A percentile compares a stretch with the other conserved stretches of the same genome.
phyloP scores from a whole-genome alignment of 2,888 invertebrate species.

The Barypeithes pellucidus region DNA sequence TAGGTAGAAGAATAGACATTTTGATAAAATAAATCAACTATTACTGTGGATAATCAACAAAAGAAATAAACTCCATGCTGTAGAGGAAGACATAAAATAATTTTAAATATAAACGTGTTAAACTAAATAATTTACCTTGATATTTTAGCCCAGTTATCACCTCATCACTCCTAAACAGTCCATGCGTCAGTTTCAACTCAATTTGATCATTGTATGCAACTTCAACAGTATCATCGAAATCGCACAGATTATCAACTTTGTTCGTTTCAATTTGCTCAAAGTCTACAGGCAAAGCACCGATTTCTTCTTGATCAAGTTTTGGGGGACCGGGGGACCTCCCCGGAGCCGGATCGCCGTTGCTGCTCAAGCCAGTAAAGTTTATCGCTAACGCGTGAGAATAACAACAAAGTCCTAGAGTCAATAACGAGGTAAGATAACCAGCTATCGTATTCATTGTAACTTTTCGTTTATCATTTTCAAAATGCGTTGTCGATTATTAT shows the following conservation, averaged over 20 bases:
- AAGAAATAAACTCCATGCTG: too few relatives aligned
- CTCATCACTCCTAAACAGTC: slow-evolving; percentile 72
- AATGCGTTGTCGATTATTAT: slow-evolving; percentile 44
- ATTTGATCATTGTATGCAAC: slow-evolving; percentile 69
- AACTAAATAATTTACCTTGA: slow-evolving; percentile 71
- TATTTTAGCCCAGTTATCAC: slow-evolving; percentile 74
- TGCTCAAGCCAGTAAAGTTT: slow-evolving; percentile 62
- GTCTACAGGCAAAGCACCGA: slow-evolving; percentile 63
- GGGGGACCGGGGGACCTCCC: slow-evolving; percentile 74
- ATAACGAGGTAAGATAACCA: slow-evolving; percentile 20
- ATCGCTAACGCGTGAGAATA: slow-evolving; percentile 41
- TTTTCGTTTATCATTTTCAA: slow-evolving; percentile 43
- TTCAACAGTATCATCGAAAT: slow-evolving; percentile 48
- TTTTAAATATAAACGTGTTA: background rate
- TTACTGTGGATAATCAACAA: too few relatives aligned
- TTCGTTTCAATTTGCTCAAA: background rate
- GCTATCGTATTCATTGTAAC: slow-evolving; percentile 43
- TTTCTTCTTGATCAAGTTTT: slow-evolving; percentile 69
- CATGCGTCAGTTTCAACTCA: slow-evolving; percentile 73
- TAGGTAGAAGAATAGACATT: too few relatives aligned
- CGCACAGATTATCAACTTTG: background rate
- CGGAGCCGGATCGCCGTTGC: slow-evolving; percentile 78
- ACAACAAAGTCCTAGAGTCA: slow-evolving; percentile 16
- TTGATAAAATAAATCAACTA: too few relatives aligned
- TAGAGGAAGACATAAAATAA: too few relatives aligned